Evolutionary conservation across 2,797 vertebrate species (phyloP), one percentile per base, ranked within the genome.

Genomic region (Gephyroberyx darwinii): DNA sequence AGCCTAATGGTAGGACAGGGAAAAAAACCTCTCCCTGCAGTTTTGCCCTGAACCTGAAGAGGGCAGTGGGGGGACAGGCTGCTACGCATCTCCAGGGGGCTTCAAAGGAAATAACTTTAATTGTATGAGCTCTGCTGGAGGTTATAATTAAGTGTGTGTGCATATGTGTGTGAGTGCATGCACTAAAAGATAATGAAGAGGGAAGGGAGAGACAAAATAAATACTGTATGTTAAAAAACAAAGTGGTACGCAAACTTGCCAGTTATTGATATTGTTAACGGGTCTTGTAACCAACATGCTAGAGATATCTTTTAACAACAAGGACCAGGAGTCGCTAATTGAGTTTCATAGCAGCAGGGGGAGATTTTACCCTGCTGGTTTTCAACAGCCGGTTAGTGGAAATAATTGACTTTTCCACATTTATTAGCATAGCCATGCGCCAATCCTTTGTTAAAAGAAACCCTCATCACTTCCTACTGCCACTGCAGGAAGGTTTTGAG

Each of bases 101-200:
- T 68, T 71, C 50, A 13, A 39, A 57, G 58, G 66, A 56, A 77
- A 69, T 48, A 61, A 78, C 16, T 33, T 20, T 30, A 71, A 43
- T 58, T 74, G 51, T 55, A 56, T 63, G 65, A 74, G 70, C 84
- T 82, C 72, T 69, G 48, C 19, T 82, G 58, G 71, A 77, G 72
- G 71, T 61, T 57, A 50, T 75, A 83, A 88, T 80, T 33, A 82
- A 65, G 69, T 62, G 64, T 65, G 78, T 74, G 41, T n/a, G 62
- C 31, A 19, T 43, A 39, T 19, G 63, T 45, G 45, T 8, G 60
- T 33, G 52, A 13, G 58, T 68, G 58, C 47, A 41, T 69, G 69
- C 62, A 78, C 50, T 35, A 48, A 69, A 71, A 66, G 51, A 72
- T 86, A 87, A 86, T 61, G 67, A 84, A 69, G 19, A 50, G 54